Base-by-base conservation (phyloP, 2,797 vertebrate genomes). In the Eupleurogrammus muticus region DNA sequence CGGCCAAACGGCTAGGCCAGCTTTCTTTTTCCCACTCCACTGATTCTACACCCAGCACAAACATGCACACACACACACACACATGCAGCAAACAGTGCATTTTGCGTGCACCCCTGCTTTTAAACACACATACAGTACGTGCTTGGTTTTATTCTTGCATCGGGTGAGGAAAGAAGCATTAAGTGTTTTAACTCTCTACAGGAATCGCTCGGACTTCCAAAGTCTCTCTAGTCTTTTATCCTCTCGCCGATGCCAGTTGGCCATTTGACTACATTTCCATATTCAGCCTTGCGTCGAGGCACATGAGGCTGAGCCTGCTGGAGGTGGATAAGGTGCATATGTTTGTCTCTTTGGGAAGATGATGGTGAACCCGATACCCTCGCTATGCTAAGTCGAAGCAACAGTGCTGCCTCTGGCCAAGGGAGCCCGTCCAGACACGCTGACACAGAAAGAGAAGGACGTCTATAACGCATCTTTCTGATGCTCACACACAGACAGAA, bases 231-330 rank as follows among this genome's bases (percentile, higher is more conserved):
- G 51, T 49, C 67, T 75, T 73, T 74, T 73, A 61, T 77, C 71
- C 76, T 52, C 62, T 52, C 17, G 10, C 72, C 16, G 50, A 80
- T 75, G 84, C 62, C 89, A 73, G 87, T 89, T 89, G 87, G 80
- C 75, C 70, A 91, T 92, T 91, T 92, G 89, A 90, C 84, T 92
- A 87, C 66, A 91, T 91, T 91, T 92, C 67, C 90, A 90, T 92
- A 89, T 56, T 67, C 67, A 75, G 82, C 55, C 57, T 66, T 70
- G 57, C 19, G n/a, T n/a, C 38, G 34, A 38, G 73, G 58, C 54
- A 55, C 69, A 60, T 64, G 66, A 76, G 66, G 72, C 70, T 32
- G 40, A 42, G 66, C 38, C 75, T 82, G 65, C 20, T 32, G 50
- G 47, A 79, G 53, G 47, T n/a, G 67, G 62, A 82, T 78, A 79